Percentiles rank a stretch among this genome's conserved stretches.
These are phyloP conservation scores for Mesorhabditis spiculigera DNA, from an alignment of 2,888 invertebrate genomes.

Conservation along the genomic window DNA sequence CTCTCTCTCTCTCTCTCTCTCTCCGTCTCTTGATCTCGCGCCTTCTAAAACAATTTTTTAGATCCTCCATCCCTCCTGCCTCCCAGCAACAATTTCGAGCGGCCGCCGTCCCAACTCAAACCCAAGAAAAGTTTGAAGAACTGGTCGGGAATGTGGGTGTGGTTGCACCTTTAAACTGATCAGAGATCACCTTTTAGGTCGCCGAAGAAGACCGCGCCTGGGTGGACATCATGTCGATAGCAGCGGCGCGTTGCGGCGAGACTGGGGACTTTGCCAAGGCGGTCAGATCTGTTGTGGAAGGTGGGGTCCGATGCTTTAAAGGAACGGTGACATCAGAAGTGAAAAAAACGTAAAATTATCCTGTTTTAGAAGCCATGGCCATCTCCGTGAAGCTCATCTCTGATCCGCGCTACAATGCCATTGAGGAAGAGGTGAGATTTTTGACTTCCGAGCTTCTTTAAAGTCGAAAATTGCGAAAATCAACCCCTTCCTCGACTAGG, in stretches of 20 bases:
- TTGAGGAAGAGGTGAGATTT: conserved; percentile 41
- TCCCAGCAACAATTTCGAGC: neutral
- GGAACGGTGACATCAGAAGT: neutral
- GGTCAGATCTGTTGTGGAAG: neutral
- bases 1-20: too few relatives aligned
- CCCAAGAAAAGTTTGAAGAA: neutral
- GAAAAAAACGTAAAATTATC: neutral
- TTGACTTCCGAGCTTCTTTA: neutral
- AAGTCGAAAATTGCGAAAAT: too few relatives aligned
- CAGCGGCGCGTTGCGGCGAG: conserved; percentile 29
- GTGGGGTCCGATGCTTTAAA: neutral
- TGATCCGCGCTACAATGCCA: conserved; percentile 51
- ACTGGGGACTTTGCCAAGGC: neutral
- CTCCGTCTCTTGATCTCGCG: too few relatives aligned
- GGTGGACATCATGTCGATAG: conserved; percentile 50
- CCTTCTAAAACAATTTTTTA: neutral
- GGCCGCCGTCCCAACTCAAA: neutral
- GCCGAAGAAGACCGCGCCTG: conserved; percentile 17
- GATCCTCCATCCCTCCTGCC: neutral
- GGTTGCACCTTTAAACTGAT: neutral
- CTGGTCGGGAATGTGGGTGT: neutral
- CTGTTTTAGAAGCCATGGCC: conserved; percentile 51
- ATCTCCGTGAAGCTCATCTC: conserved; percentile 54
- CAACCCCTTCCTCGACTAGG: too few relatives aligned
- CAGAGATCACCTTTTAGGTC: neutral